Conservation (phyloP, 2,113 vertebrate species). For the Leucosticte australis region DNA sequence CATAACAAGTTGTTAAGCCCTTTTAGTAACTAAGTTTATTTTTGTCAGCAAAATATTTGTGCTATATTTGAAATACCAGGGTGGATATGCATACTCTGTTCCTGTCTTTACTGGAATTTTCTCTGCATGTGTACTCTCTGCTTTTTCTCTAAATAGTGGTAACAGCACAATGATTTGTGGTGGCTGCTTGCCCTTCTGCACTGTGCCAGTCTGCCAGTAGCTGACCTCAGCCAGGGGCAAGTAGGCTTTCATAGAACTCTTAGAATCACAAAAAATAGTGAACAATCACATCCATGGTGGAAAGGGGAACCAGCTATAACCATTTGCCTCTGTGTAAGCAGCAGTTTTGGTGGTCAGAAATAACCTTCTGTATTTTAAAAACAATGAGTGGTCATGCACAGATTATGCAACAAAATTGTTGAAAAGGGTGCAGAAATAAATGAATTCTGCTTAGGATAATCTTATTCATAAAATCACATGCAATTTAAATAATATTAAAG, state of each 20-base stretch:
- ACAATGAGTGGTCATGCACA: not conserved
- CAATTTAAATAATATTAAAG: not conserved
- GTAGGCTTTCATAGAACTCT: not conserved
- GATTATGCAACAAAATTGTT: not conserved
- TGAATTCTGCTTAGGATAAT: not conserved
- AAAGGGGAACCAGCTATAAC: not conserved
- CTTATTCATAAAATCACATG: not conserved
- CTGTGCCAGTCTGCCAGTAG: not conserved
- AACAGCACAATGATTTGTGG: not conserved
- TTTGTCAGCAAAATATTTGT: not conserved
- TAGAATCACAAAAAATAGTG: not conserved
- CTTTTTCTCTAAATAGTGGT: not conserved
- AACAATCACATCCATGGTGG: not conserved
- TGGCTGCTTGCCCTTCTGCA: not conserved
- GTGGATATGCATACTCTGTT: not conserved
- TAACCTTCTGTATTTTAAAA: not conserved
- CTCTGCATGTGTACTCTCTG: rapidly evolving
- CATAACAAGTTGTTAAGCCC: not conserved
- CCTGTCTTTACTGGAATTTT: not conserved
- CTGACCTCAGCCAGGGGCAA: not conserved
- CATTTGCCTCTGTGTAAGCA: not conserved
- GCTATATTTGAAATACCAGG: not conserved
- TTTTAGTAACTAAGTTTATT: not conserved
- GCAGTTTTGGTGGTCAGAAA: not conserved
- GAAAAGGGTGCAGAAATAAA: not conserved